These are phyloP conservation scores for Myiozetetes cayanensis DNA, from an alignment of 2,113 vertebrate species.

Conservation along the genomic window DNA sequence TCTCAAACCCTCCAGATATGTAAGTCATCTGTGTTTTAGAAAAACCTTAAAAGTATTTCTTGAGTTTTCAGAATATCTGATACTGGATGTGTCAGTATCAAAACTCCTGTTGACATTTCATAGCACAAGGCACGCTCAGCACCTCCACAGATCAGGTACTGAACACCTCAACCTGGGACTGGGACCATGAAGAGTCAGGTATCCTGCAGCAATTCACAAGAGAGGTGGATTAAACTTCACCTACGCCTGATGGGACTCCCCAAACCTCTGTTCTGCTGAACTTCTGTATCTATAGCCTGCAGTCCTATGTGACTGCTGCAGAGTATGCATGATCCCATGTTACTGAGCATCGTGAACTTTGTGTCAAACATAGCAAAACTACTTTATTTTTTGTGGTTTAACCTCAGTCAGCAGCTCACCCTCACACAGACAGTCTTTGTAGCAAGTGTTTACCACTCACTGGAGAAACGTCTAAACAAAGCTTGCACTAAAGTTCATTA, in stretches of 20 bases:
- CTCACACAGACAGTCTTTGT: neutral
- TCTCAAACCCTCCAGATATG: neutral
- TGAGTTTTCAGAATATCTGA: neutral
- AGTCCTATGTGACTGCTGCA: neutral
- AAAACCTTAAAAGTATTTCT: neutral
- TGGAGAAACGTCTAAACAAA: neutral
- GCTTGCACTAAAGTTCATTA: neutral
- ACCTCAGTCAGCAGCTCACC: neutral
- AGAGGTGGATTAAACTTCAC: neutral
- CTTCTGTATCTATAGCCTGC: neutral
- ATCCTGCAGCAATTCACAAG: accelerated
- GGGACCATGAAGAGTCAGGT: accelerated
- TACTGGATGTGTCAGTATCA: neutral
- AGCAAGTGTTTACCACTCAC: neutral
- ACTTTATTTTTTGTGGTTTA: neutral
- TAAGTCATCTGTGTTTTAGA: neutral
- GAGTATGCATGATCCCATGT: too few species aligned
- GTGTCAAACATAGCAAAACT: neutral
- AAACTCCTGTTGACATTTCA: neutral
- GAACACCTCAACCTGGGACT: accelerated
- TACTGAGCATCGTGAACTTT: neutral
- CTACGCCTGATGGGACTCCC: neutral
- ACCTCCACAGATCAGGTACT: neutral
- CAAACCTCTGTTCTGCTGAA: neutral
- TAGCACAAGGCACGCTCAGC: accelerated